phyloP scores from a whole-genome alignment of 2,113 vertebrate species.

The Sylvietta virens region DNA sequence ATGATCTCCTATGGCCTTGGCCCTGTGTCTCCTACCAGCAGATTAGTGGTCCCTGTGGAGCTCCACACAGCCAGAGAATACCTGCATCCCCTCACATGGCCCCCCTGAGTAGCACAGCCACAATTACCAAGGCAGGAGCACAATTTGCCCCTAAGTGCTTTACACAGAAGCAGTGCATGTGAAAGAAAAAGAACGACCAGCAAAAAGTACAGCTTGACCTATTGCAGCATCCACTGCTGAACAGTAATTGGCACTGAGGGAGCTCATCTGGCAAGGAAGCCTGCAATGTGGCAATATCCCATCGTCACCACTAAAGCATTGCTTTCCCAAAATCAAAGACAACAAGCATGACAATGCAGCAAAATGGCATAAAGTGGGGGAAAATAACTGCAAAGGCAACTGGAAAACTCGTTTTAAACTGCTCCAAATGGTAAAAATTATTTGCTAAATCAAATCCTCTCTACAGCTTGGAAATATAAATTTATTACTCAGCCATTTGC shows the following conservation, averaged over 20 bases:
- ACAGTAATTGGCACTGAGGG: conserved; percentile 16
- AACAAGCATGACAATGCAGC: conserved; percentile 34
- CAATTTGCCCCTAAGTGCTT: conserved; percentile 2
- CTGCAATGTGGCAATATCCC: conserved; percentile 48
- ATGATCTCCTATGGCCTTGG: not conserved
- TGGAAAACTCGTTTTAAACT: conserved; percentile 29
- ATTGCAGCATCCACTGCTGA: conserved; percentile 12
- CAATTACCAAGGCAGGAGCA: conserved; percentile 6
- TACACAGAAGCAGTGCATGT: not conserved
- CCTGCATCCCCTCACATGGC: accelerated
- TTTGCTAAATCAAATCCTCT: conserved; percentile 39
- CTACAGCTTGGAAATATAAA: conserved; percentile 25
- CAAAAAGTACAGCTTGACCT: conserved; percentile 39
- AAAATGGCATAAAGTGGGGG: not conserved
- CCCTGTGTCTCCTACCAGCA: not conserved
- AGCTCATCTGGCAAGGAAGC: conserved; percentile 24
- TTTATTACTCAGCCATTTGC: not conserved
- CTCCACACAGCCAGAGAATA: not conserved
- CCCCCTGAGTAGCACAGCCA: not conserved
- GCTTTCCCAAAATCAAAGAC: conserved; percentile 25
- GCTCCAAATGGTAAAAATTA: conserved; percentile 43
- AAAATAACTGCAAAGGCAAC: conserved; percentile 34
- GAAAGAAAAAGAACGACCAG: not conserved
- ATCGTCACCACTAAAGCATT: conserved; percentile 35
- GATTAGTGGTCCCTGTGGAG: not conserved